These are phyloP conservation scores for Tilapia sparmanii DNA, from an alignment of 2,113 vertebrate genomes.

Conservation along the genomic window DNA sequence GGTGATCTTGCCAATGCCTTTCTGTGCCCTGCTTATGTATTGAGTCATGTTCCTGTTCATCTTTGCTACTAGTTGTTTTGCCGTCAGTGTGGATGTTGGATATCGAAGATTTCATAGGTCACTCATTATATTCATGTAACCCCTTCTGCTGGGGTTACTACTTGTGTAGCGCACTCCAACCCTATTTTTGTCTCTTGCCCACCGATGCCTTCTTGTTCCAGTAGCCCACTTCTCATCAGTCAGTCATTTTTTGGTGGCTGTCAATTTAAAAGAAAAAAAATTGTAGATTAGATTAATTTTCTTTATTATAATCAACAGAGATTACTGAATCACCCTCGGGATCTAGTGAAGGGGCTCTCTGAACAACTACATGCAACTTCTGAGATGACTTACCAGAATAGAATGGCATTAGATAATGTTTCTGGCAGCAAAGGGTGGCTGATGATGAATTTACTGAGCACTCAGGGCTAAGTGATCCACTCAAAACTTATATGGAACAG, in stretches of 20 bases:
- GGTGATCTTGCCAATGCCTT: not conserved
- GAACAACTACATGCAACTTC: not conserved
- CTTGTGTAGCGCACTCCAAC: not conserved
- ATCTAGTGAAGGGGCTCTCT: not conserved
- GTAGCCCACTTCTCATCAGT: not conserved
- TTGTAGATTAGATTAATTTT: not conserved
- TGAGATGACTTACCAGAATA: not conserved
- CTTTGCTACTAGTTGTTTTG: not conserved
- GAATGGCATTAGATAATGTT: not conserved
- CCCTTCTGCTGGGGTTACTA: not conserved
- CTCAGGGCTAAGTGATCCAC: accelerated
- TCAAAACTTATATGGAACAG: not conserved
- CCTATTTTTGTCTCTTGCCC: not conserved
- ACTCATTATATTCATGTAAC: not conserved
- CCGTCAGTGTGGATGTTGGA: not conserved
- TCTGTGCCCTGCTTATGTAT: not conserved
- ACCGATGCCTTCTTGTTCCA: not conserved
- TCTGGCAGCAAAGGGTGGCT: not conserved
- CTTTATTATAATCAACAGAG: not conserved
- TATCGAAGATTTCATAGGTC: accelerated
- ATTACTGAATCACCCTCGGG: not conserved
- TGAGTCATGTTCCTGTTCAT: not conserved
- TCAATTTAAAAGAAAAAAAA: not conserved
- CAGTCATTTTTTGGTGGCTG: not conserved
- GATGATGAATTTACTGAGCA: not conserved